These are phyloP conservation scores for Galaxea fascicularis DNA, from an alignment of 92 coral and sea anemone genomes.

Conservation along the genomic window DNA sequence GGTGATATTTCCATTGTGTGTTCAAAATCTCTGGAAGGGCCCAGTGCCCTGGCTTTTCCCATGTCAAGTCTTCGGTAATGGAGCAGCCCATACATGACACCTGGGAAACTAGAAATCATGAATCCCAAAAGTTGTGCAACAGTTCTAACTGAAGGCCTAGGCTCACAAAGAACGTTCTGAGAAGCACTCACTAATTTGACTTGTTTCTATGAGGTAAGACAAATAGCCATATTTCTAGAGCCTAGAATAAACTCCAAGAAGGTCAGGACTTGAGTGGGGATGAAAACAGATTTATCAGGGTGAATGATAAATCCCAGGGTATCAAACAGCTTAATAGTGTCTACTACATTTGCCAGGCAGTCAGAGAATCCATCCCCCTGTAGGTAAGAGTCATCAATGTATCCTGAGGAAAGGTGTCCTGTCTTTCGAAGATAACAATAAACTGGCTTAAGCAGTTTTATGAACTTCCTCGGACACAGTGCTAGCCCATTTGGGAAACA, in stretches of 20 bases:
- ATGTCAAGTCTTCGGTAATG: constrained; percentile 34
- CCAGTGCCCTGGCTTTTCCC: constrained; percentile 23
- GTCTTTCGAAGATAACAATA: constrained; percentile 41
- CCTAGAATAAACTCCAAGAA: constrained; percentile 55
- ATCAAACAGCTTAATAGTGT: constrained; percentile 48
- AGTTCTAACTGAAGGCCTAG: not conserved
- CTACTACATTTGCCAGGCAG: constrained; percentile 47
- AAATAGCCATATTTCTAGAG: constrained; percentile 51
- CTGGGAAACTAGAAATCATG: constrained; percentile 38
- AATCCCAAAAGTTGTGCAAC: constrained; percentile 41
- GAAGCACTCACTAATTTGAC: constrained; percentile 35
- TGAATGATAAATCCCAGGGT: constrained; percentile 49
- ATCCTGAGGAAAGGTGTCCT: constrained; percentile 45
- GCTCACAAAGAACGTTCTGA: not conserved
- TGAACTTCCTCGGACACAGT: constrained; percentile 54
- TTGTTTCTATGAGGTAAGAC: constrained; percentile 36
- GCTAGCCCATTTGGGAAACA: constrained; percentile 68
- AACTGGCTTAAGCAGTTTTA: constrained; percentile 66
- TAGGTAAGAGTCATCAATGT: constrained; percentile 62
- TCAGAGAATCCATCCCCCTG: constrained; percentile 55
- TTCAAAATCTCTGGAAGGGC: constrained; percentile 28
- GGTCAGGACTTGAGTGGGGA: constrained; percentile 34
- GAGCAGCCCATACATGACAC: constrained; percentile 4
- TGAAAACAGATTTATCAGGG: constrained; percentile 52
- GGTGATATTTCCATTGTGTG: constrained; percentile 27